A percentile compares a stretch with the other conserved stretches of the same genome.
Evolutionary conservation across 2,113 vertebrate species (phyloP).

Genomic region (Catharus bicknelli): DNA sequence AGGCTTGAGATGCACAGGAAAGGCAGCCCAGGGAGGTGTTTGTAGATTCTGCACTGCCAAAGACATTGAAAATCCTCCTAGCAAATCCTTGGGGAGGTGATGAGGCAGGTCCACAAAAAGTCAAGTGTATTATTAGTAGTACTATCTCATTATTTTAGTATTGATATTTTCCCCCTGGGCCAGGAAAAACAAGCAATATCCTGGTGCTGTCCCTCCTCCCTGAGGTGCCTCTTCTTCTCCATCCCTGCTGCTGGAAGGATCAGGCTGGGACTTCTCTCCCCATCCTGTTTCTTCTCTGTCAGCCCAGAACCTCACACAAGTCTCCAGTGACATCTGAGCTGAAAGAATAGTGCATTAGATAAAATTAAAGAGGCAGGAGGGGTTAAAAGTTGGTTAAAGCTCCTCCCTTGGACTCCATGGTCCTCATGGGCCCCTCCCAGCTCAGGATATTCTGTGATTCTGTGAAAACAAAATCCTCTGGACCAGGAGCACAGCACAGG

Average conservation of each 20-base stretch:
- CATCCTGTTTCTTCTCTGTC: not conserved
- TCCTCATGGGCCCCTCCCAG: rapidly evolving
- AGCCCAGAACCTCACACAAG: no score
- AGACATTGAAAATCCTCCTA: not conserved
- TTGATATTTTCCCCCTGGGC: not conserved
- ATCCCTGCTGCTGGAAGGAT: not conserved
- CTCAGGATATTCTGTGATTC: not conserved
- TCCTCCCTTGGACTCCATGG: not conserved
- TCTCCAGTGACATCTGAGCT: not conserved
- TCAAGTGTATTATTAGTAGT: no score
- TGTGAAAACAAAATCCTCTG: not conserved
- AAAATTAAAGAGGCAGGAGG: rapidly evolving
- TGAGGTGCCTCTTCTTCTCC: not conserved
- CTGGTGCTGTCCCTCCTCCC: not conserved
- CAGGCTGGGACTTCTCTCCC: not conserved
- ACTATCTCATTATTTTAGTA: not conserved
- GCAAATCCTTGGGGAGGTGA: not conserved
- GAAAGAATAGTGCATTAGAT: rapidly evolving
- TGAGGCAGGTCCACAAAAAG: not conserved
- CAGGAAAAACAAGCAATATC: not conserved
- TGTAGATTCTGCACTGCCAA: not conserved
- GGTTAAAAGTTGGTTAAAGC: not conserved
- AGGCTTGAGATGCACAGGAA: rapidly evolving
- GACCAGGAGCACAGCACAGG: not conserved
- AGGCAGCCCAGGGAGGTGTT: not conserved